Percentiles rank a stretch among this genome's conserved stretches.
These are phyloP conservation scores for Mythimna vitellina DNA, from an alignment of 2,888 invertebrate genomes.

Conservation along the genomic window DNA sequence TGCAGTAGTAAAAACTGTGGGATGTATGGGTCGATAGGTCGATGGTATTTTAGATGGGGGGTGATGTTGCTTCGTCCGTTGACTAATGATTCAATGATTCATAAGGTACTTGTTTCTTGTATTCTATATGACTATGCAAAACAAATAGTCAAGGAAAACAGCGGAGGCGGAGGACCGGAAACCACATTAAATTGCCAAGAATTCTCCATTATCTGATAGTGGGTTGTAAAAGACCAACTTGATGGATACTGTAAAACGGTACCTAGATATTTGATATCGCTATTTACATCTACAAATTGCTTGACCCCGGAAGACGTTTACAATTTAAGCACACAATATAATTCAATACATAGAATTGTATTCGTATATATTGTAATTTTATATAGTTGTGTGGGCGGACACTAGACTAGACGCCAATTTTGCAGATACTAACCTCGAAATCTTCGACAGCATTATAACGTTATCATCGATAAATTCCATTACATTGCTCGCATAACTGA, in stretches of 20 bases:
- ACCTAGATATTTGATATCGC: constrained; percentile 29
- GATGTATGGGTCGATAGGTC: background rate
- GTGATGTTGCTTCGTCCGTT: background rate
- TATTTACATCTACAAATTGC: constrained; percentile 20
- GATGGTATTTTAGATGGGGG: background rate
- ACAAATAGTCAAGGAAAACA: background rate
- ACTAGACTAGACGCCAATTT: constrained; percentile 49
- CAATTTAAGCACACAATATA: constrained; percentile 40
- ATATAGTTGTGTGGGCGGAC: constrained; percentile 50
- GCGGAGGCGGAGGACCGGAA: constrained; percentile 13
- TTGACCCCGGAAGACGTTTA: constrained; percentile 46
- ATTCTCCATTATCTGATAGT: background rate
- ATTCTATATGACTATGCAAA: background rate
- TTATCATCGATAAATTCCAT: constrained; percentile 36
- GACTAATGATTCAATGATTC: background rate
- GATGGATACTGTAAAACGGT: constrained; percentile 13
- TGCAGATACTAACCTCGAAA: constrained; percentile 40
- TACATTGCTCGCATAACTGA: constrained; percentile 26
- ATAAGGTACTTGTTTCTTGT: background rate
- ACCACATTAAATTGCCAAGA: background rate
- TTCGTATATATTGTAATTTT: constrained; percentile 54
- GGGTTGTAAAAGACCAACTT: constrained; percentile 24
- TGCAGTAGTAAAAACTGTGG: accelerated
- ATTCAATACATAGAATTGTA: constrained; percentile 36
- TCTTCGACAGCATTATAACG: constrained; percentile 25